Evolutionary conservation across 2,888 invertebrate genomes (phyloP).

Genomic region (Agrotis clavis): DNA sequence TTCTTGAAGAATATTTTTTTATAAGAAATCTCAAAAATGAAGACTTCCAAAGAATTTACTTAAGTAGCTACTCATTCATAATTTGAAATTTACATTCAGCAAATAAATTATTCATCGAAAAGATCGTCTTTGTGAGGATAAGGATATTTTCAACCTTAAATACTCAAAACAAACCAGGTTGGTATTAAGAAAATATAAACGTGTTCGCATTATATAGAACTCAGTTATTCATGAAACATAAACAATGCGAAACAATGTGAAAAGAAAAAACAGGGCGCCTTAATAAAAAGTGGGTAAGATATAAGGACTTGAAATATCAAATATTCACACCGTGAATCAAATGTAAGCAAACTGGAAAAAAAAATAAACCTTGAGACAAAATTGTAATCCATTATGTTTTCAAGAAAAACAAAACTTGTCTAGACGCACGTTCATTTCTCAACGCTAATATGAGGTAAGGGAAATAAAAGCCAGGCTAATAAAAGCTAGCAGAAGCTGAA

Average conservation of each 20-base stretch:
- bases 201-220: conserved; percentile 18
- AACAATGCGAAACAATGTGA: conserved; percentile 41
- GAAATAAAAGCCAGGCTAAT: conserved; percentile 83
- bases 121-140: conserved; percentile 52
- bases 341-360: conserved; percentile 23
- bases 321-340: conserved; percentile 50
- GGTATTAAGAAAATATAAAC: conserved; percentile 20
- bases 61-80: conserved; percentile 58
- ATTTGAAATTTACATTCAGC: conserved; percentile 70
- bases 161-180: conserved; percentile 30
- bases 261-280: conserved; percentile 8
- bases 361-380: conserved; percentile 56
- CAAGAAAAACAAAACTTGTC: conserved; percentile 64
- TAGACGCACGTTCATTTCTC: conserved; percentile 70
- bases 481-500: conserved; percentile 83
- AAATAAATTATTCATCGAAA: conserved; percentile 74
- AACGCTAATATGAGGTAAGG: conserved; percentile 69
- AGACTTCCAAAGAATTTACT: conserved; percentile 56
- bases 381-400: conserved; percentile 56
- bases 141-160: conserved; percentile 34
- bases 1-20: conserved; percentile 26
- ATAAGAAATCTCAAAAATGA: conserved; percentile 50
- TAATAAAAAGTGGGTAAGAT: conserved; percentile 43
- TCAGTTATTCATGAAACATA: conserved; percentile 40
- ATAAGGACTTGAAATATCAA: conserved; percentile 46